phyloP scores from a whole-genome alignment of 2,113 vertebrate genomes.

The Myrmecophaga tridactyla region DNA sequence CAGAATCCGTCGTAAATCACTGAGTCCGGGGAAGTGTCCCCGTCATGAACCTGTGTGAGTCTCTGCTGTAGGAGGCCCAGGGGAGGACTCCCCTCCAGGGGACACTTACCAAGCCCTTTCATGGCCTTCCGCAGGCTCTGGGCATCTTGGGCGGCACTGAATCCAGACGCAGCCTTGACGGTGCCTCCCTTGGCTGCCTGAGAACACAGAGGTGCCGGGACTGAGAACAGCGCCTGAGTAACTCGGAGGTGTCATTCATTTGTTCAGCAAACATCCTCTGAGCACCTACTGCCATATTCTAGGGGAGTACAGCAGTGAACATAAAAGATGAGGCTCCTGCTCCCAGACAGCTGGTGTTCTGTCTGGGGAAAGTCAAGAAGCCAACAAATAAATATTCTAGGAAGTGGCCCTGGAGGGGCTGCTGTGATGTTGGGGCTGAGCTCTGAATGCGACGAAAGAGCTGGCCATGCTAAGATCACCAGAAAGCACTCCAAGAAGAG shows the following conservation, averaged over 20 bases:
- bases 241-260: not conserved
- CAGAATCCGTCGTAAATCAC: not conserved
- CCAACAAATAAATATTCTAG: not conserved
- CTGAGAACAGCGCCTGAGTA: not conserved
- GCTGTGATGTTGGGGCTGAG: not conserved
- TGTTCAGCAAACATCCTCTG: not conserved
- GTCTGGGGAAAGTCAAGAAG: not conserved
- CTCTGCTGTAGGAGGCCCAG: not conserved
- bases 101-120: conserved; percentile 94
- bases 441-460: not conserved
- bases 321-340: not conserved
- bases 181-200: conserved; percentile 86
- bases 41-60: not conserved
- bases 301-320: not conserved
- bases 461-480: not conserved
- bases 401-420: not conserved
- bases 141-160: conserved; percentile 87
- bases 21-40: not conserved
- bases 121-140: conserved; percentile 90
- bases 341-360: not conserved
- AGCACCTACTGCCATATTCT: not conserved
- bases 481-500: not conserved
- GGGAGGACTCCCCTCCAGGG: not conserved
- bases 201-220: conserved; percentile 40
- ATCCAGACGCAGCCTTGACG: conserved; percentile 86